Conservation (phyloP, 2,888 invertebrate genomes). For the Cerastis leucographa region DNA sequence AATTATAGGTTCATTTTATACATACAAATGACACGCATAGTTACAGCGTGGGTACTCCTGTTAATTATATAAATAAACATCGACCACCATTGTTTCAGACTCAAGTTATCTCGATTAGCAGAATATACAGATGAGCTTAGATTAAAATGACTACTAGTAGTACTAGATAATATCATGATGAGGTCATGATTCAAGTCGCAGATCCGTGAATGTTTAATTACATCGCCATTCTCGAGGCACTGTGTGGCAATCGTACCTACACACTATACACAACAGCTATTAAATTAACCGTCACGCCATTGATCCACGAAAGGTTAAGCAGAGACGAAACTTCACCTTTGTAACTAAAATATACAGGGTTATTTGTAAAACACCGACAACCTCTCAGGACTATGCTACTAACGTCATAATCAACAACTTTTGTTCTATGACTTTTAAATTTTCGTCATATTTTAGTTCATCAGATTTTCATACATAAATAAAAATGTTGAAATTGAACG, state of each 20-base stretch:
- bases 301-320: constrained; percentile 39
- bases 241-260: constrained; percentile 47
- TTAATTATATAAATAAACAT: constrained; percentile 39
- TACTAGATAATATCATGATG: constrained; percentile 51
- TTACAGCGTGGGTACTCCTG: neutral
- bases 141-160: constrained; percentile 36
- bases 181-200: constrained; percentile 52
- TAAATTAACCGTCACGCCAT: constrained; percentile 48
- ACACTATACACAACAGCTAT: constrained; percentile 40
- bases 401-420: no score
- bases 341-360: no score
- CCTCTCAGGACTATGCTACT: no score
- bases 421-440: no score
- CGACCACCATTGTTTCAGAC: constrained; percentile 29
- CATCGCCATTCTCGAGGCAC: constrained; percentile 49
- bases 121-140: constrained; percentile 37
- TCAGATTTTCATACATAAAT: no score
- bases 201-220: constrained; percentile 65
- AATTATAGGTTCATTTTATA: neutral
- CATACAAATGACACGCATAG: neutral
- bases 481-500: no score
- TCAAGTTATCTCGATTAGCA: constrained; percentile 24
- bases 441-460: no score
- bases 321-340: constrained; percentile 14
- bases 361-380: no score